Evolutionary conservation across 2,113 vertebrate species (phyloP), one percentile per base, ranked within the genome.

Genomic region (Craseonycteris thonglongyai): DNA sequence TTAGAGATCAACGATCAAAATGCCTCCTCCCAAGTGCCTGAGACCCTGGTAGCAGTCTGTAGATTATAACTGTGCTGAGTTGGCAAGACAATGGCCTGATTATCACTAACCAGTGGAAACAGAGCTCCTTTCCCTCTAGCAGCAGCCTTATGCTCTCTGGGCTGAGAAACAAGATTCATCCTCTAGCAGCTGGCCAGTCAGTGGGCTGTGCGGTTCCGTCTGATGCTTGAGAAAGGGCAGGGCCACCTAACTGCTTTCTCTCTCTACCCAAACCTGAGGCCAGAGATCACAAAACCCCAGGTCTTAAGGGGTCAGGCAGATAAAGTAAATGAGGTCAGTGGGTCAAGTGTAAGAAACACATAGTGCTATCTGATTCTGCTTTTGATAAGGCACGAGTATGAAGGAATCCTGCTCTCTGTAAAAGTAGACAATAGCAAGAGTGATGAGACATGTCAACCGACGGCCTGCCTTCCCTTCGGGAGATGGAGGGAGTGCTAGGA

Each of bases 51-150:
- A 71, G 71, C 30, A 88, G 79, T 14, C 42, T 87, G 93, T 15
- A 56, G 88, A 71, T 61, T 33, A 79, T 24, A 85, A n/a, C 58
- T 56, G 22, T 69, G 72, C 93, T 94, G 90, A 96, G 92, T 91
- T 65, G 82, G 68, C 24, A 90, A 22, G 42, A 88, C 3, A 87
- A 75, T 8, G 21, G 88, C 72, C 83, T 47, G 42, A 18, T 16
- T 79, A 30, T 24, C 2, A 24, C 30, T 26, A n/a, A n/a, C 69
- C 88, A 84, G 82, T 28, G 81, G 66, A 72, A 88, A 84, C 75
- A 90, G 30, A 61, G 88, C 4, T 35, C n/a, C 56, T 15, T 86
- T 83, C 69, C 90, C 49, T 66, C 88, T 47, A 91, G n/a, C 56
- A 81, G 26, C 80, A 95, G 95, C 74, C 49, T 68, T 63, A n/a